Percentiles rank a stretch among this genome's conserved stretches.
These are phyloP conservation scores for Frankliniella fusca DNA, from an alignment of 2,888 invertebrate species.

Conservation along the genomic window DNA sequence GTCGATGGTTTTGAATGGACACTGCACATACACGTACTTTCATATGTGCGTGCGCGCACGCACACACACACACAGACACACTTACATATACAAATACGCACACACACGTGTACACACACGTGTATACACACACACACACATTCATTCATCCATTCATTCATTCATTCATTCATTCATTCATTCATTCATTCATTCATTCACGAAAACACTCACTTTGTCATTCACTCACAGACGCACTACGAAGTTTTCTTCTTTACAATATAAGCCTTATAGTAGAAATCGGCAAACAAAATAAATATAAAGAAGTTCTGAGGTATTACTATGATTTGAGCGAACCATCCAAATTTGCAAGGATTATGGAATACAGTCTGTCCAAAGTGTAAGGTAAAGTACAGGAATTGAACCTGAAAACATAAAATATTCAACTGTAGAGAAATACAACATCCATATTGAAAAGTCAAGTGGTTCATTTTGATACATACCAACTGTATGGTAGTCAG, in stretches of 20 bases:
- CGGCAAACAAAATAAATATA: neutral
- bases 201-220: neutral
- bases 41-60: neutral
- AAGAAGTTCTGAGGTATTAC: neutral
- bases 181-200: neutral
- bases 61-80: neutral
- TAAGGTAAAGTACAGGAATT: neutral
- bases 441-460: too few species aligned
- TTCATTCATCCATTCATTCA: too few species aligned
- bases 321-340: neutral
- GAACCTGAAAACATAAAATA: neutral
- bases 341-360: neutral
- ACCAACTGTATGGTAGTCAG: neutral
- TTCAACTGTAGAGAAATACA: neutral
- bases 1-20: too few species aligned
- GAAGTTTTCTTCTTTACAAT: neutral
- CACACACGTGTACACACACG: neutral
- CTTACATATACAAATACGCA: neutral
- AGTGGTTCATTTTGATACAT: neutral
- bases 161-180: neutral
- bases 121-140: neutral
- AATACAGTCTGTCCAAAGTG: neutral
- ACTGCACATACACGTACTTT: too few species aligned
- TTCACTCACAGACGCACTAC: neutral
- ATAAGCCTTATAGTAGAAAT: slow-evolving; percentile 5